Evolutionary conservation across 2,797 vertebrate genomes (phyloP).

Genomic region (Craterocephalus amniculus): DNA sequence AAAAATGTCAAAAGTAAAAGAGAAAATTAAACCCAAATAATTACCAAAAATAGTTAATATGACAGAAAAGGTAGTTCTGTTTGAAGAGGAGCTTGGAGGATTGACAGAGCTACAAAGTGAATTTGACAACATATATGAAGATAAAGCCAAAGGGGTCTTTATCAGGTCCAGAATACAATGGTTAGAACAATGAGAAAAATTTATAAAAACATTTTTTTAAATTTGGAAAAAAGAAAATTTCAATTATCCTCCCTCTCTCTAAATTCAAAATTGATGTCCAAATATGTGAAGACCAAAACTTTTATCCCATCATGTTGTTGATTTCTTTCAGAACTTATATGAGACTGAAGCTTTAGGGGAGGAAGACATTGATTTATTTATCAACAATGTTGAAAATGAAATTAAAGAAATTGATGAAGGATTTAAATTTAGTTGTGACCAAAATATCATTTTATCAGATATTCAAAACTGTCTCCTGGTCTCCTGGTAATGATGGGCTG

Average conservation of each 20-base stretch:
- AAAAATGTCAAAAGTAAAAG: neutral
- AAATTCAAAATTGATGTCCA: neutral
- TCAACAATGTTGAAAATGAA: neutral
- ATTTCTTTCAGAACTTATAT: neutral
- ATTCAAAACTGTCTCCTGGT: neutral
- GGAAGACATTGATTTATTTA: neutral
- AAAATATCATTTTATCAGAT: neutral
- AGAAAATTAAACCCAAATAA: neutral
- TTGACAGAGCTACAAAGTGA: neutral
- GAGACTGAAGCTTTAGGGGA: neutral
- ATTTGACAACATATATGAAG: neutral
- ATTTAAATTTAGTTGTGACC: neutral
- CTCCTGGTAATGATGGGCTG: neutral
- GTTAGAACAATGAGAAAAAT: constrained; percentile 1
- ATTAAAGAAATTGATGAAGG: neutral
- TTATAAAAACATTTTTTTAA: constrained; percentile 14
- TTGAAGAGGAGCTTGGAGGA: neutral
- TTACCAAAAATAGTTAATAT: neutral
- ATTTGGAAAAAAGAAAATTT: constrained; percentile 8
- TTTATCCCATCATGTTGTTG: neutral
- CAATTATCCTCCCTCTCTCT: neutral
- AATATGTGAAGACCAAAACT: neutral
- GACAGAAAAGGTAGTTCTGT: neutral
- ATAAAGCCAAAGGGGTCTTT: neutral
- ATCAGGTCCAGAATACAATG: neutral